Percentiles rank a stretch among this genome's conserved stretches.
phyloP scores from a whole-genome alignment of 2,797 vertebrate genomes.

The Gephyroberyx darwinii region DNA sequence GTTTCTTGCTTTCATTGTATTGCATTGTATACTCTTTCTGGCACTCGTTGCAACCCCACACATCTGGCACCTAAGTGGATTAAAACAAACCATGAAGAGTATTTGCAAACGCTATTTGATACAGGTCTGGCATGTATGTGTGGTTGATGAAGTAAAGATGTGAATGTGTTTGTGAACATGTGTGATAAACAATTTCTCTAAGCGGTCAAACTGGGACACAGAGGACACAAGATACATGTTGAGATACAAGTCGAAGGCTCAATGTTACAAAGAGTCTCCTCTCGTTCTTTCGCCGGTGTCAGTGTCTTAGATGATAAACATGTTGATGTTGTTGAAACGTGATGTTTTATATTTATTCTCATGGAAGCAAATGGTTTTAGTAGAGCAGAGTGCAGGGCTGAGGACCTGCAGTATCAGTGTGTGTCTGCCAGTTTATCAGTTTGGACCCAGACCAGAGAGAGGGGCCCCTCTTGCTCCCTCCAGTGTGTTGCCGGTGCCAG shows the following conservation, averaged over 20 bases:
- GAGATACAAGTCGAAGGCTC: not conserved
- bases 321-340: too few species aligned
- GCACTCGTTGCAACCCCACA: conserved; percentile 44
- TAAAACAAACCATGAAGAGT: conserved; percentile 32
- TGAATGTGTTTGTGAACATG: conserved; percentile 4
- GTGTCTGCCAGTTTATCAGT: conserved; percentile 66
- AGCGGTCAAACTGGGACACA: conserved; percentile 38
- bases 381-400: conserved; percentile 13
- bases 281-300: not conserved
- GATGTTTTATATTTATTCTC: conserved; percentile 30
- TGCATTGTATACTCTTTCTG: conserved; percentile 37
- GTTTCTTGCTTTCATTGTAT: conserved; percentile 46
- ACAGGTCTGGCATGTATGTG: conserved; percentile 42
- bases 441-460: conserved; percentile 53
- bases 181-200: conserved; percentile 2
- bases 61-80: conserved; percentile 45
- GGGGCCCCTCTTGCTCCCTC: conserved; percentile 30
- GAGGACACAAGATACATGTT: not conserved
- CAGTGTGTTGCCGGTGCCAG: conserved; percentile 26
- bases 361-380: conserved; percentile 32
- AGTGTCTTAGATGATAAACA: conserved; percentile 37
- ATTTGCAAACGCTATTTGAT: conserved; percentile 48
- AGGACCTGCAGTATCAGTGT: conserved; percentile 42
- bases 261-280: not conserved
- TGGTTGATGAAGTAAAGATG: conserved; percentile 40